These are phyloP conservation scores for Grammomys surdaster DNA, from an alignment of 2,113 vertebrate species.

Conservation along the genomic window DNA sequence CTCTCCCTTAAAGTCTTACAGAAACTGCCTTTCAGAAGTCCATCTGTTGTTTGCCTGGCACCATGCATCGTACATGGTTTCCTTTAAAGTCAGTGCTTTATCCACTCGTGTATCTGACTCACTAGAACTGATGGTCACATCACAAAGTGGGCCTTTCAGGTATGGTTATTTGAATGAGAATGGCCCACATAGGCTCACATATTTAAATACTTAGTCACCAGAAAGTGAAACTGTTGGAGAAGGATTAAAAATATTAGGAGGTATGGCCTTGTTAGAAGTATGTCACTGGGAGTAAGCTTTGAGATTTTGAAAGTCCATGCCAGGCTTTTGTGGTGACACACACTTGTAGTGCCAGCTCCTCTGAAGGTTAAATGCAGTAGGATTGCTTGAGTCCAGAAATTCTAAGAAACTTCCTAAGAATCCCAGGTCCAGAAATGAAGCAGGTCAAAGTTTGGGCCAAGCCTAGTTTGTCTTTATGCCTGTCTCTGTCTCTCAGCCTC, in stretches of 20 bases:
- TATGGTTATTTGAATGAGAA: not conserved
- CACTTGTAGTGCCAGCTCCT: not conserved
- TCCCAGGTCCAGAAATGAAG: not conserved
- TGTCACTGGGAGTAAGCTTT: not conserved
- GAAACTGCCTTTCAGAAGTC: rapidly evolving
- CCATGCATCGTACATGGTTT: rapidly evolving
- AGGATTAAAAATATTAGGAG: not conserved
- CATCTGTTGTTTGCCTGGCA: not conserved
- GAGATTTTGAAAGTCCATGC: not conserved
- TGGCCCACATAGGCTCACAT: not conserved
- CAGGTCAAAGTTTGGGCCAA: not conserved
- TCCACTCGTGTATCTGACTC: too few species aligned
- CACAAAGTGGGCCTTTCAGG: not conserved
- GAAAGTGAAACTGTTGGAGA: not conserved
- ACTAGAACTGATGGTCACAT: not conserved
- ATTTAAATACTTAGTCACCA: not conserved
- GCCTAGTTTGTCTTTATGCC: not conserved
- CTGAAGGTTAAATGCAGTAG: not conserved
- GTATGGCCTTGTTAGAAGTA: not conserved
- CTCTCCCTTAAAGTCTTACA: not conserved
- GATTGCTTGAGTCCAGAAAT: not conserved
- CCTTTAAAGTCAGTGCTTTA: not conserved
- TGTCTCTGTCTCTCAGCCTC: not conserved
- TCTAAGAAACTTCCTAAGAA: not conserved
- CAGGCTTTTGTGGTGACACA: not conserved